A percentile compares a stretch with the other conserved stretches of the same genome.
These are phyloP conservation scores for Dromaius novaehollandiae DNA, from an alignment of 2,113 vertebrate genomes.

Conservation along the genomic window DNA sequence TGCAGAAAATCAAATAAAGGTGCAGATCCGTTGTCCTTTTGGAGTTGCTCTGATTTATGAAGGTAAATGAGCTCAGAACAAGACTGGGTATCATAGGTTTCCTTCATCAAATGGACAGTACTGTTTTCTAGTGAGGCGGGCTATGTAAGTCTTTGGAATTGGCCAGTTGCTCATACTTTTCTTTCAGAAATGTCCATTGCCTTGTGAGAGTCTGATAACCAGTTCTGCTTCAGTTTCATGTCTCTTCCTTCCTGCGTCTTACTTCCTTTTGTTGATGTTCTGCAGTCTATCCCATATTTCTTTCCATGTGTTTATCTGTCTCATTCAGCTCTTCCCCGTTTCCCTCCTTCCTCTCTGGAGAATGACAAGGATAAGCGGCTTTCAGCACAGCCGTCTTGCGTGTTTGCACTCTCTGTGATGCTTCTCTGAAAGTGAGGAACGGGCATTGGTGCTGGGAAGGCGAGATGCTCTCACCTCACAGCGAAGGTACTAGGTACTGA, in stretches of 20 bases:
- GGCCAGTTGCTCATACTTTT: background rate
- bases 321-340: background rate
- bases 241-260: background rate
- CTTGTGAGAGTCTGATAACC: background rate
- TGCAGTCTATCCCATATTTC: background rate
- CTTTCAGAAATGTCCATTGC: background rate
- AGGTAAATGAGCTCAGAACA: background rate
- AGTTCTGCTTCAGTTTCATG: background rate
- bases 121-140: background rate
- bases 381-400: accelerated
- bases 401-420: background rate
- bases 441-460: background rate
- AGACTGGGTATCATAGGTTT: background rate
- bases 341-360: background rate
- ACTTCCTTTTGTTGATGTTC: background rate
- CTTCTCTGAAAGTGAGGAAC: background rate
- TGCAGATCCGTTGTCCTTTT: background rate
- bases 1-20: background rate
- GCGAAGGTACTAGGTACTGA: background rate
- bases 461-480: background rate
- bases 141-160: background rate
- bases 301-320: background rate
- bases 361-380: background rate
- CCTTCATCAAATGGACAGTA: background rate
- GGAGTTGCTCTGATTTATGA: background rate